Conservation (phyloP, 2,113 vertebrate genomes). For the Xiphophorus hellerii region DNA sequence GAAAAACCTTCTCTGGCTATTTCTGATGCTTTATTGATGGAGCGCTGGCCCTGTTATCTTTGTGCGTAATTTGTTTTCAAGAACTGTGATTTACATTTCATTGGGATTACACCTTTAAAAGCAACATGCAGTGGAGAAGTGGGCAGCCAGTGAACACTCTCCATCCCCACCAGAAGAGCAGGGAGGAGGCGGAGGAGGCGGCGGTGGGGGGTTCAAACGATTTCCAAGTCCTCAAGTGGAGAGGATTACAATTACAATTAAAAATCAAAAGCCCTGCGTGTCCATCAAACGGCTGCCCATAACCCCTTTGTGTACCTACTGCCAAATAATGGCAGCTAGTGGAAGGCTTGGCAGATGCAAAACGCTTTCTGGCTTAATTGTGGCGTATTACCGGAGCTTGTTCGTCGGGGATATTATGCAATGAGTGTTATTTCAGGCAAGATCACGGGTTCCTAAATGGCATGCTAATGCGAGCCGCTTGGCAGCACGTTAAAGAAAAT, state of each 20-base stretch:
- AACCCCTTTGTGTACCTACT: conserved; percentile 77
- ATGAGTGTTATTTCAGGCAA: conserved; percentile 82
- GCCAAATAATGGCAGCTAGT: conserved; percentile 66
- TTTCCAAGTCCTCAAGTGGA: conserved; percentile 86
- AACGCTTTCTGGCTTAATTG: conserved; percentile 70
- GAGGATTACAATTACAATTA: conserved; percentile 91
- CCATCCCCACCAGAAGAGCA: conserved; percentile 46
- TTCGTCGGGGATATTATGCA: conserved; percentile 77
- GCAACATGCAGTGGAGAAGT: conserved; percentile 80
- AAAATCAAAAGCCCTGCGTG: conserved; percentile 86
- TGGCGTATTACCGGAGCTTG: conserved; percentile 64
- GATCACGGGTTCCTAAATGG: conserved; percentile 68
- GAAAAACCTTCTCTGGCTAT: conserved; percentile 40
- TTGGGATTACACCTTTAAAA: conserved; percentile 93
- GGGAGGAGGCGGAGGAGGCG: conserved; percentile 18
- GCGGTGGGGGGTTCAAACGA: conserved; percentile 80
- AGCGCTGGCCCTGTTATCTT: conserved; percentile 84
- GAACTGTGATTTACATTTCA: conserved; percentile 96
- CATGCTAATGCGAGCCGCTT: conserved; percentile 79
- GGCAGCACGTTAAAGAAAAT: conserved; percentile 75
- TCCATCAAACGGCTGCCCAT: conserved; percentile 81
- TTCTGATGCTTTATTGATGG: conserved; percentile 82
- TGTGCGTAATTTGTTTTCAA: conserved; percentile 92
- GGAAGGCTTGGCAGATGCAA: conserved; percentile 71
- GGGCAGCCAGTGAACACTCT: conserved; percentile 77